Conservation (phyloP, 92 coral and sea anemone genomes). For the Plumapathes pennacea region DNA sequence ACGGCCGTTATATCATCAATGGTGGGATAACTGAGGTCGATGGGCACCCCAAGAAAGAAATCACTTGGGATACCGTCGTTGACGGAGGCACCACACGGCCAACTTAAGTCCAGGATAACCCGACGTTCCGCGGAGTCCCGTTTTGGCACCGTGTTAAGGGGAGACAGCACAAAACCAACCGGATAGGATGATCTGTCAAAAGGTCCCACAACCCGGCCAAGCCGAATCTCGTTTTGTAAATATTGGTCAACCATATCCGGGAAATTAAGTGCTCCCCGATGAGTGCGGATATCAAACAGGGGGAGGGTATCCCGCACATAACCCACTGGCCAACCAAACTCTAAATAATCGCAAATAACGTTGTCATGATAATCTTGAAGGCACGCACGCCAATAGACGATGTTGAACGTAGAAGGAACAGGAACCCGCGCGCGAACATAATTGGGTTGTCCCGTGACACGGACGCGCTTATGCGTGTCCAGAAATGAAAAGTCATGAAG, state of each 20-base stretch:
- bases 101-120: slow-evolving; percentile 39
- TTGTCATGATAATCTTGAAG: slow-evolving; percentile 19
- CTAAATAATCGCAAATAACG: slow-evolving; percentile 17
- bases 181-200: slow-evolving; percentile 5
- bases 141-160: slow-evolving; percentile 37
- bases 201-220: slow-evolving; percentile 26
- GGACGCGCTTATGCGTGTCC: too few species aligned
- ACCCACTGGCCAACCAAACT: slow-evolving; percentile 39
- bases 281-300: slow-evolving; percentile 8
- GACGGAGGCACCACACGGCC: slow-evolving; percentile 31
- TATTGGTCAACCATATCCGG: slow-evolving; percentile 14
- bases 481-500: too few species aligned
- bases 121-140: slow-evolving; percentile 19
- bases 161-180: slow-evolving; percentile 23
- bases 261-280: slow-evolving; percentile 17
- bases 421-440: slow-evolving; percentile 5
- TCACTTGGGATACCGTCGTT: slow-evolving; percentile 32
- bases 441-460: slow-evolving; percentile 25
- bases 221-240: slow-evolving; percentile 11
- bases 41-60: slow-evolving; percentile 27
- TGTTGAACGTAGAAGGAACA: slow-evolving; percentile 17
- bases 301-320: slow-evolving; percentile 9
- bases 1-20: slow-evolving; percentile 7
- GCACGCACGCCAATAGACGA: slow-evolving; percentile 3
- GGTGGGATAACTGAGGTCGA: slow-evolving; percentile 11